Evolutionary conservation across 2,888 invertebrate genomes (phyloP).

Genomic region (Heliconius ethilla): DNA sequence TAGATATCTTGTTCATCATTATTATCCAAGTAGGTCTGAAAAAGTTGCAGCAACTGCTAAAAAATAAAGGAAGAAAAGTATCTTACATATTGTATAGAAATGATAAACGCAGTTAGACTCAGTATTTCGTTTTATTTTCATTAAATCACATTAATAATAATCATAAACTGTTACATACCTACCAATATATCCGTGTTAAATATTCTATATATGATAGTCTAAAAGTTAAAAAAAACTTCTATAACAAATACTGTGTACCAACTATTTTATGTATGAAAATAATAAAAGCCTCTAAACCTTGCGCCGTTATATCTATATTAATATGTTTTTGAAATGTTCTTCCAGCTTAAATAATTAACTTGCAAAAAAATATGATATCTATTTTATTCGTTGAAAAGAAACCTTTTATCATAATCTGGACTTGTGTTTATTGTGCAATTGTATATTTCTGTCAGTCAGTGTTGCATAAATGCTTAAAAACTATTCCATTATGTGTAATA

Average conservation of each 20-base stretch:
- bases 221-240: constrained; percentile 49
- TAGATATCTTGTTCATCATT: no score
- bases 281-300: constrained; percentile 49
- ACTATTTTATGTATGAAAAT: constrained; percentile 69
- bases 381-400: neutral
- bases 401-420: neutral
- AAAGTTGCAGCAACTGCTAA: no score
- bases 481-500: constrained; percentile 57
- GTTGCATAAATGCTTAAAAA: constrained; percentile 23
- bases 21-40: no score
- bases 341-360: constrained; percentile 56
- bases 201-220: neutral
- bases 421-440: neutral
- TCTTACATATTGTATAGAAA: no score
- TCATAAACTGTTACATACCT: no score
- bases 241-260: constrained; percentile 56
- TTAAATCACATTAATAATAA: no score
- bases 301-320: constrained; percentile 17
- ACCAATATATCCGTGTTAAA: neutral
- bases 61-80: no score
- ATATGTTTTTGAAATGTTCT: constrained; percentile 58
- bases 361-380: constrained; percentile 9
- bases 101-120: no score
- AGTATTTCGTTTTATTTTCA: no score
- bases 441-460: constrained; percentile 35